A percentile compares a stretch with the other conserved stretches of the same genome.
These are phyloP conservation scores for Leptonema lineaticorne DNA, from an alignment of 1,140 invertebrate genomes.

Conservation along the genomic window DNA sequence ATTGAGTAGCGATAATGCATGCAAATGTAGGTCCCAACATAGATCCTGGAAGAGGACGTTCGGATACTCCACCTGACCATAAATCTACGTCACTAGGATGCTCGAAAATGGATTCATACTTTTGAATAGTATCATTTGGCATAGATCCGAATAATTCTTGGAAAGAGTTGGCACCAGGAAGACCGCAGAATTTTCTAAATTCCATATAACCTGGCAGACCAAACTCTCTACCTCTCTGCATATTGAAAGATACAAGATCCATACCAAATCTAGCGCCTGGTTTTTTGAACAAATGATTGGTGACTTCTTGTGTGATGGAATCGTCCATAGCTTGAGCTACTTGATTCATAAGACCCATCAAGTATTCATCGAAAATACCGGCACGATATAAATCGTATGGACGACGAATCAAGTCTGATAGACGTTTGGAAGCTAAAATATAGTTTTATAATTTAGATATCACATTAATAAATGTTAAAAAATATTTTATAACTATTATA, in stretches of 20 bases:
- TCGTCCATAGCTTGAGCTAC: slow-evolving; percentile 94
- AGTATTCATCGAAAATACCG: slow-evolving; percentile 87
- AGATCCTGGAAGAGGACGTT: slow-evolving; percentile 80
- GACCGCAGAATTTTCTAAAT: slow-evolving; percentile 87
- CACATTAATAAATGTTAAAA: neutral
- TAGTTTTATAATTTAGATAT: neutral
- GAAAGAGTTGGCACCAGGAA: slow-evolving; percentile 77
- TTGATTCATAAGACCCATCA: slow-evolving; percentile 93
- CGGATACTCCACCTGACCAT: slow-evolving; percentile 91
- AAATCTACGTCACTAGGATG: slow-evolving; percentile 87
- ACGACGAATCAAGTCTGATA: slow-evolving; percentile 85
- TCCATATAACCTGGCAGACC: slow-evolving; percentile 91
- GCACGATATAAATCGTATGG: slow-evolving; percentile 90
- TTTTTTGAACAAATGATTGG: slow-evolving; percentile 90
- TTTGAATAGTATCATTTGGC: slow-evolving; percentile 82
- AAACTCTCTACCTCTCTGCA: slow-evolving; percentile 90
- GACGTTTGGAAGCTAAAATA: slow-evolving; percentile 76
- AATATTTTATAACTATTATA: neutral
- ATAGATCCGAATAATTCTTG: slow-evolving; percentile 85
- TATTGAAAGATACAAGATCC: slow-evolving; percentile 92
- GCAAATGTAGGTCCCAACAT: slow-evolving; percentile 94
- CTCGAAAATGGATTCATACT: slow-evolving; percentile 58
- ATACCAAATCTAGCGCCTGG: slow-evolving; percentile 80
- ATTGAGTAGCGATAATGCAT: slow-evolving; percentile 95
- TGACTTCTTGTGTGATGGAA: slow-evolving; percentile 89